Base-by-base conservation (phyloP, 2,888 invertebrate genomes). In the Folsomia candida region DNA sequence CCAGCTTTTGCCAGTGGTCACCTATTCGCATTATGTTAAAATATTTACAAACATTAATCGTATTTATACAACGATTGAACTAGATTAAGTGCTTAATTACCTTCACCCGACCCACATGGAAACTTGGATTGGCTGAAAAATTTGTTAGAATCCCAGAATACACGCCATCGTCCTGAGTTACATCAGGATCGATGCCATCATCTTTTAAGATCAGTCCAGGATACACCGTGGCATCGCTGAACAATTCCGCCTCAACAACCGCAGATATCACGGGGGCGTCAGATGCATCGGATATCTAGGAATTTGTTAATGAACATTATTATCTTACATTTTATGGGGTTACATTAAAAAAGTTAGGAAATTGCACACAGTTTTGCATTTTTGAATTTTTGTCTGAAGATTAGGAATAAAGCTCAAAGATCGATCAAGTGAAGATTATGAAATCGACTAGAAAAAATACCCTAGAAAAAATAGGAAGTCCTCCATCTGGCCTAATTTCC, bases 111-210 rank as follows among this genome's bases (percentile, higher is more conserved):
- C 69, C 68, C 0, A 71, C 54, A 47, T 78, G 78, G 25, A 64
- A 69, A 1, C 72, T 26, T 26, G 72, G 65, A 2, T 6, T 62
- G 3, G 29, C 14, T 3, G 75, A 77, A 37, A 66, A 77, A n/a
- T 67, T 69, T 9, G 54, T 20, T 2, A 79, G 24, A 47, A 70
- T 74, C 1, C 51, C 72, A 9, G 78, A 76, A 65, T 79, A 79
- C 2, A 78, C 59, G 1, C 79, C 79, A 54, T 79, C 79, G 51
- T 76, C 67, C 59, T 65, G 67, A 0, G 74, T 76, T n/a, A 70
- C 58, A 62, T 79, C 79, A 1, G 77, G 75, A n/a, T 71, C 73
- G 2, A 58, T 28, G 29, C 77, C 79, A 70, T 79, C 59, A 64
- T 79, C 65, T n/a, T 11, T 4, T 3, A 65, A 27, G 11, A 27